Base-by-base conservation (phyloP, 2,113 vertebrate genomes). In the Ceyx melanurus region DNA sequence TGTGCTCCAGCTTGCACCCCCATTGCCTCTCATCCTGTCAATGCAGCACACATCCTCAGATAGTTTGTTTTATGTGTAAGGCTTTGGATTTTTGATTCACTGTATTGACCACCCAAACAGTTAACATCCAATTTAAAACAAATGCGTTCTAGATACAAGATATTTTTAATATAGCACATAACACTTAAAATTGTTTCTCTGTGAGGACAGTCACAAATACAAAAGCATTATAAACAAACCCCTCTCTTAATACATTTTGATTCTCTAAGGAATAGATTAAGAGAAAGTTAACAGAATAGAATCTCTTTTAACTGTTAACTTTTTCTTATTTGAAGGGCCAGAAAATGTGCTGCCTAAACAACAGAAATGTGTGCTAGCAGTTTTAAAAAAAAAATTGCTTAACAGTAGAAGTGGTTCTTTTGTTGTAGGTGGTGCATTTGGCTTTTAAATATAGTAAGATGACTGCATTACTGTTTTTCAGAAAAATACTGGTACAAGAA, bases 361-460 rank as follows among this genome's bases (percentile, higher is more conserved):
- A 33, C 9, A 79, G 18, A 89, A 81, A 22, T 3, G 4, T 3
- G 12, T 29, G 26, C 9, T 58, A 78, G 75, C 37, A 6, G 4
- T n/a, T 67, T 50, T 82, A 93, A 67, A 35, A 6, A 11, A 35
- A 37, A 6, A 11, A 35, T 37, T 28, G 42, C 13, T 68, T 72
- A 6, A 31, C 9, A 46, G 13, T 0, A 60, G 25, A 45, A 80
- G 33, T 19, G 1, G 0, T 0, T 6, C 25, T 56, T 62, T 25
- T 79, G 5, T 15, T 71, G 35, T 19, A 67, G 54, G 15, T 51
- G 16, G 64, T 7, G 3, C 2, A 2, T 14, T 50, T 11, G 12
- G n/a, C 35, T 65, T 60, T 68, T 82, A 46, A 46, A 28, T 19
- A 57, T 28, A 45, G 6, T 68, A 62, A 89, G 54, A 43, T 31